Conservation (phyloP, 2,113 vertebrate genomes). For the Campylomormyrus tamandua region DNA sequence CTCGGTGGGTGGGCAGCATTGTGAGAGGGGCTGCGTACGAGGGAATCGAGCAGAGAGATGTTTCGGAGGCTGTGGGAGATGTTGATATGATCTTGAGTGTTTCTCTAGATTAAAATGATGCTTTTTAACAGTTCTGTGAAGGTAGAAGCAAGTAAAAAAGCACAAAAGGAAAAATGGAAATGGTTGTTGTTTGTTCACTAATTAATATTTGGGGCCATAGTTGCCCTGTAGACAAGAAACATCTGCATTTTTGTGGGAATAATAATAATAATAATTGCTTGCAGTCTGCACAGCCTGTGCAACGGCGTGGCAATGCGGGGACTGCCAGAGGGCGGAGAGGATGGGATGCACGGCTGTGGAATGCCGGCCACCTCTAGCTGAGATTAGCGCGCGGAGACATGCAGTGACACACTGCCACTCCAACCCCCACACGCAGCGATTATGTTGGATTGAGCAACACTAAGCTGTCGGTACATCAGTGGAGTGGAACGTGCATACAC, state of each 20-base stretch:
- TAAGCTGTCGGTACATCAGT: neutral
- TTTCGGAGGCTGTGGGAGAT: neutral
- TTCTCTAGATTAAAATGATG: neutral
- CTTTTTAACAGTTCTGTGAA: neutral
- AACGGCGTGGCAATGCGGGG: neutral
- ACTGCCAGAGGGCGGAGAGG: neutral
- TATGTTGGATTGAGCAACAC: neutral
- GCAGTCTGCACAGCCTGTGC: neutral
- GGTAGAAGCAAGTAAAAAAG: neutral
- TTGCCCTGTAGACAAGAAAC: neutral
- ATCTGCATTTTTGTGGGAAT: neutral
- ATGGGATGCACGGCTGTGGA: neutral
- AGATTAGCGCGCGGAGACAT: neutral
- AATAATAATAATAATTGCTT: neutral
- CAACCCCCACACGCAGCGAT: neutral
- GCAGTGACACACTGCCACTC: neutral
- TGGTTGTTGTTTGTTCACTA: neutral
- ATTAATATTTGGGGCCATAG: neutral
- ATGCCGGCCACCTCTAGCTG: neutral
- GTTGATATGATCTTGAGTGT: neutral
- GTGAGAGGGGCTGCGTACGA: neutral
- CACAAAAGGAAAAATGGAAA: neutral
- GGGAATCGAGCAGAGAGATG: neutral
- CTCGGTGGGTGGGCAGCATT: neutral
- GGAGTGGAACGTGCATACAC: neutral